Evolutionary conservation across 30 jellyfish, hydroid and myxozoan species (phyloP), one percentile per base, ranked within the genome.

Genomic region (Clytia hemisphaerica): DNA sequence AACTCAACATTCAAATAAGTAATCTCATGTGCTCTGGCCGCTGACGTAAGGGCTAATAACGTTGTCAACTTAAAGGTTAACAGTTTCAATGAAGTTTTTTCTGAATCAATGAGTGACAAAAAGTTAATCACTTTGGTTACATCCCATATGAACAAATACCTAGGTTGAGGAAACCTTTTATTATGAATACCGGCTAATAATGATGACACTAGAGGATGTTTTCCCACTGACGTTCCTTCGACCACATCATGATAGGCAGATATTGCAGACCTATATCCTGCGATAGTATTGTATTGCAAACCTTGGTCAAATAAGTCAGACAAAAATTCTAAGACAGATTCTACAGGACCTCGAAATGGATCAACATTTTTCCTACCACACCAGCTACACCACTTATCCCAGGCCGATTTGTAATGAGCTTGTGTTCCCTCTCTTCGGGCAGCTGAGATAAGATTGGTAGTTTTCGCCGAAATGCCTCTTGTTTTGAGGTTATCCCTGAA

Each of bases 351-450:
- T 46, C 60, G 60, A 46, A 46, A 46, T 27, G 60, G 60, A 46
- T 46, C 60, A 68, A 46, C 58, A 15, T 70, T 75, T 45, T 36
- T 40, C 29, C 48, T 35, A 68, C 80, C 12, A 68, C 80, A n/a
- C n/a, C n/a, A n/a, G n/a, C n/a, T n/a, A n/a, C n/a, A n/a, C n/a
- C n/a, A n/a, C n/a, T n/a, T n/a, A n/a, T n/a, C n/a, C n/a, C n/a
- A n/a, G n/a, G n/a, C n/a, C n/a, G n/a, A n/a, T n/a, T n/a, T n/a
- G n/a, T 62, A 62, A 62, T 62, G 31, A 26, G 22, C 9, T 4
- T 10, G 66, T 37, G 76, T 12, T 21, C 76, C 79, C 45, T 31
- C 19, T 33, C 77, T 49, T 70, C 82, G 48, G 26, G 82, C 75
- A 16, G 62, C 73, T 26, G 45, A 25, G 45, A 70, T 70, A 51